Percentiles rank a stretch among this genome's conserved stretches.
Conservation (phyloP, 2,888 invertebrate genomes). For the Oscheius sp. region DNA sequence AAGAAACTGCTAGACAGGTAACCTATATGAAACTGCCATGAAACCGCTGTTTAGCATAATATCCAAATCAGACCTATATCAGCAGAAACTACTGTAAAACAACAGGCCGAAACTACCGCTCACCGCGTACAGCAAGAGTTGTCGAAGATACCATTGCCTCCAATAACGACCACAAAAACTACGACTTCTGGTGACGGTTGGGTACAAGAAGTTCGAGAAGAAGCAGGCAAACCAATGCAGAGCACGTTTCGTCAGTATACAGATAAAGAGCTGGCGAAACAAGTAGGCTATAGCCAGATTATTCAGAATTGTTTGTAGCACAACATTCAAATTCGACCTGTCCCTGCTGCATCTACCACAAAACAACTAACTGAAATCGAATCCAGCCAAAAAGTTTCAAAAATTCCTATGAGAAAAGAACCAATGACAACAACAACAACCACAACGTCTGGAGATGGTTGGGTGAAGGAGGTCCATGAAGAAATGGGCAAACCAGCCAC, state of each 20-base stretch:
- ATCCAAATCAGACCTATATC: slow-evolving; percentile 2
- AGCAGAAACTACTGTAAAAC: slow-evolving; percentile 1
- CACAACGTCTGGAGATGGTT: slow-evolving; percentile 26
- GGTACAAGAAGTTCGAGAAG: slow-evolving; percentile 28
- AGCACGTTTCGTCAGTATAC: slow-evolving; percentile 17
- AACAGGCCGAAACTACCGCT: slow-evolving; percentile 2
- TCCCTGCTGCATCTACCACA: background rate
- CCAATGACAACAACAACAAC: slow-evolving; percentile 22
- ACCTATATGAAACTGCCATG: background rate
- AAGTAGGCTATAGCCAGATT: slow-evolving; percentile 25
- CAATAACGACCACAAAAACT: slow-evolving; percentile 15
- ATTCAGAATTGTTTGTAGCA: background rate
- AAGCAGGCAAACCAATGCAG: slow-evolving; percentile 10
- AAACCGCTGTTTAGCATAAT: slow-evolving; percentile 3
- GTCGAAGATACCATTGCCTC: slow-evolving; percentile 2
- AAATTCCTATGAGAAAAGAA: slow-evolving; percentile 20
- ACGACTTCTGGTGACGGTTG: slow-evolving; percentile 33
- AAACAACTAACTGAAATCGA: background rate
- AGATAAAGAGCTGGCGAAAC: slow-evolving; percentile 15
- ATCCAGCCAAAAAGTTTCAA: slow-evolving; percentile 12
- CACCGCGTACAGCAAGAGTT: slow-evolving; percentile 28
- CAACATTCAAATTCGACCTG: slow-evolving; percentile 4
- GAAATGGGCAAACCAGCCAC: slow-evolving; percentile 38
- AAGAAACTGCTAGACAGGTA: slow-evolving; percentile 1
- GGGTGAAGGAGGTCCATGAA: slow-evolving; percentile 41